Evolutionary conservation across 2,113 vertebrate genomes (phyloP).

Genomic region (Polypterus senegalus): DNA sequence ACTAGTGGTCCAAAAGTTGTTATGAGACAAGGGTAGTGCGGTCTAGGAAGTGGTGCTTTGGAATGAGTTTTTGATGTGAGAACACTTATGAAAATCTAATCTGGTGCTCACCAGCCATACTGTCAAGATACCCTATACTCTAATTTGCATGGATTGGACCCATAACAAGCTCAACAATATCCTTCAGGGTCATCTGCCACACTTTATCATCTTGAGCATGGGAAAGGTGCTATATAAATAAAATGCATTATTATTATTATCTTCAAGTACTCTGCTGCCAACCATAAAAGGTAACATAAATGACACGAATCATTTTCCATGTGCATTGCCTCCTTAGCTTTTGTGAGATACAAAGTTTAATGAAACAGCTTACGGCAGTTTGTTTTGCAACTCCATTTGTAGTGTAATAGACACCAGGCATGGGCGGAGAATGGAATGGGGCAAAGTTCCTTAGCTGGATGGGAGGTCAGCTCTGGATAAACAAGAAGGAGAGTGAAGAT

Average conservation of each 20-base stretch:
- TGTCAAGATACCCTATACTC: constrained; percentile 19
- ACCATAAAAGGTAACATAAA: constrained; percentile 19
- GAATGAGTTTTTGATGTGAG: constrained; percentile 17
- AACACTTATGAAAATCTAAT: constrained; percentile 13
- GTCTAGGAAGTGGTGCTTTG: constrained; percentile 18
- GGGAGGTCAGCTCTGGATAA: too few species aligned
- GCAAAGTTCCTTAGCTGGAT: too few species aligned
- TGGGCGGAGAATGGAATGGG: too few species aligned
- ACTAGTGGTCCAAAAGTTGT: constrained; percentile 18
- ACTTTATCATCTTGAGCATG: not conserved
- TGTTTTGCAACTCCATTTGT: constrained; percentile 17
- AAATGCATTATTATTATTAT: not conserved
- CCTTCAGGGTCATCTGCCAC: constrained; percentile 26
- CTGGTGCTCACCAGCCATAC: constrained; percentile 18
- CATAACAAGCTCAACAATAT: constrained; percentile 15
- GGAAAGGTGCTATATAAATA: too few species aligned
- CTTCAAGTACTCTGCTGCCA: constrained; percentile 17
- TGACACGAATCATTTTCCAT: constrained; percentile 17
- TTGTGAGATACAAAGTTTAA: constrained; percentile 3
- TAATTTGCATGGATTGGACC: constrained; percentile 10
- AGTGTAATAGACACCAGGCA: not conserved
- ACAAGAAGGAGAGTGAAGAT: too few species aligned
- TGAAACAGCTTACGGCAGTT: constrained; percentile 14
- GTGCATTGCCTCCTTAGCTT: constrained; percentile 17
- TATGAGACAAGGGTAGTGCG: constrained; percentile 16